Base-by-base conservation (phyloP, 2,113 vertebrate genomes). In the Barnardius zonarius region DNA sequence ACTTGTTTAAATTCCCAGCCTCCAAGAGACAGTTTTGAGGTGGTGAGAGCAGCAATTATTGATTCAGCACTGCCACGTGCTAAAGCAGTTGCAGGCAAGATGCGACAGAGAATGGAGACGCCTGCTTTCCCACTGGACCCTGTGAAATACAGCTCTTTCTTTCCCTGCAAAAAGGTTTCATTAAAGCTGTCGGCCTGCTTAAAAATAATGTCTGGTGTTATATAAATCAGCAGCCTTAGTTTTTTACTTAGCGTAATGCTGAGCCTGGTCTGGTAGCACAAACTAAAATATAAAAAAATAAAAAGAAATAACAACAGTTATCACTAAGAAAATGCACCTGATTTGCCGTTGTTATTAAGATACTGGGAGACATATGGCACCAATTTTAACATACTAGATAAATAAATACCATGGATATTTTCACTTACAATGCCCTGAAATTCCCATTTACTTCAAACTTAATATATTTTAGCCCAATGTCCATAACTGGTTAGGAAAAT, bases 161-260 rank as follows among this genome's bases (percentile, higher is more conserved):
- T 83, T 64, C 74, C 55, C 80, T 90, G 68, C 25, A 95, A 92
- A 95, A 68, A 49, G 39, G 55, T 82, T 96, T 96, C 97, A 94
- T 97, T 97, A 95, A 97, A 97, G 70, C 93, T 96, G 86, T 96
- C 30, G 4, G 54, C 85, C 64, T 51, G 55, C 86, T 87, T 49
- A 25, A 77, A 73, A 85, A 70, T 93, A 89, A 77, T 68, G 94
- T 74, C 91, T 95, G 90, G 77, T 86, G 70, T 72, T 97, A 82
- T 76, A 70, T 87, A 88, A 95, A 94, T 87, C 94, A 86, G 46
- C 35, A 86, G 62, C 82, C 67, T 80, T 55, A 37, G 35, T 68
- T 89, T 85, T 67, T 73, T 37, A n/a, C 92, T 79, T 92, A 89
- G n/a, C 33, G 69, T 80, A 70, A 48, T 10, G 41, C 35, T 89